These are phyloP conservation scores for Pelecanus crispus DNA, from an alignment of 2,113 vertebrate genomes.

Conservation along the genomic window DNA sequence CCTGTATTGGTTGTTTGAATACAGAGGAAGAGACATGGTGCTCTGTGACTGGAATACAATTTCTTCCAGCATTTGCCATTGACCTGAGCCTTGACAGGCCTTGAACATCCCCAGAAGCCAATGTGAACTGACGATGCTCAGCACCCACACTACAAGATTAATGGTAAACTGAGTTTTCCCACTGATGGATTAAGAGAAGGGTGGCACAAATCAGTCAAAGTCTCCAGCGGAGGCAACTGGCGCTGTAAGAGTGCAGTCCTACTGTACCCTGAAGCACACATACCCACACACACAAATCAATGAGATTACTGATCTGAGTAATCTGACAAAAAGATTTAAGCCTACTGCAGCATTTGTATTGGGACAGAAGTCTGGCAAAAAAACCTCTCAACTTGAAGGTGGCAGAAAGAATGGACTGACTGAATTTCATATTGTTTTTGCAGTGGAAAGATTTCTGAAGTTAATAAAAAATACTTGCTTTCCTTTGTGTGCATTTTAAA, in stretches of 20 bases:
- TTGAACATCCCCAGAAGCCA: not conserved
- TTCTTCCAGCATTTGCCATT: not conserved
- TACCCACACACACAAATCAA: not conserved
- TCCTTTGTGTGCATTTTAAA: not conserved
- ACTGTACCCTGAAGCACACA: fast-evolving
- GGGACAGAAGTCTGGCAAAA: not conserved
- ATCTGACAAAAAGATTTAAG: not conserved
- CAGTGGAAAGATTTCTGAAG: not conserved
- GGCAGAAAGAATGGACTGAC: not conserved
- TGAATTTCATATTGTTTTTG: not conserved
- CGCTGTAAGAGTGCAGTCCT: not conserved
- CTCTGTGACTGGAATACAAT: not conserved
- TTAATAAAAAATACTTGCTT: not conserved
- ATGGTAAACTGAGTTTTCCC: not conserved
- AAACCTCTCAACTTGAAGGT: not conserved
- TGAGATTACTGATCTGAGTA: not conserved
- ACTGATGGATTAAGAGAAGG: not conserved
- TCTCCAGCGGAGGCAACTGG: not conserved
- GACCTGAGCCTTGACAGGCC: not conserved
- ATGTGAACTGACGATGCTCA: not conserved
- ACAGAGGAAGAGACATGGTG: not conserved
- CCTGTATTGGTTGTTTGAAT: not conserved
- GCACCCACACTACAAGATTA: not conserved
- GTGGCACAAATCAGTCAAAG: not conserved
- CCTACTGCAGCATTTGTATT: fast-evolving